Evolutionary conservation across 2,113 vertebrate species (phyloP).

Genomic region (Maccullochella peelii): DNA sequence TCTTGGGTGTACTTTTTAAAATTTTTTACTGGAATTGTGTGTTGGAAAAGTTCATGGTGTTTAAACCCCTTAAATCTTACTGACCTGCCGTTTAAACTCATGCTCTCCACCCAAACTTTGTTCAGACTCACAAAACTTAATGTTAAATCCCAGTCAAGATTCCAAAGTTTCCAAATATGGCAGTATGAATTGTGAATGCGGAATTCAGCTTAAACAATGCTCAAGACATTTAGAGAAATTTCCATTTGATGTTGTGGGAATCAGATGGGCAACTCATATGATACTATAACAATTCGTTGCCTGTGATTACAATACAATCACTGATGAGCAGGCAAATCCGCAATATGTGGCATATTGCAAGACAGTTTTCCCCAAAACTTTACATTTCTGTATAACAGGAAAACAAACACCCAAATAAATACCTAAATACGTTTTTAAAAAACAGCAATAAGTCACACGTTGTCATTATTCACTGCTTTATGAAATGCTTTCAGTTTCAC

Average conservation of each 20-base stretch:
- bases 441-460: neutral
- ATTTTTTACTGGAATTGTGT: no score
- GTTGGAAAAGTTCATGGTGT: neutral
- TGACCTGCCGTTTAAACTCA: neutral
- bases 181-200: neutral
- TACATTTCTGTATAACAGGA: neutral
- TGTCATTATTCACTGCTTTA: neutral
- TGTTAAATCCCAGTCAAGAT: neutral
- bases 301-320: neutral
- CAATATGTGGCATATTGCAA: no score
- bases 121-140: neutral
- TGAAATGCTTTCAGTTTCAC: neutral
- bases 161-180: neutral
- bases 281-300: neutral
- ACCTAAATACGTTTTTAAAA: neutral
- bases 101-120: neutral
- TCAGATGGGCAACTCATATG: neutral
- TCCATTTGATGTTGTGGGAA: neutral
- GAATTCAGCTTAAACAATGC: neutral
- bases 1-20: neutral
- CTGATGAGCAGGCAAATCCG: neutral
- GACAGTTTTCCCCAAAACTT: no score
- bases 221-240: neutral
- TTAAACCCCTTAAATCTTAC: neutral
- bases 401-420: neutral